Conservation (phyloP, 2,888 invertebrate genomes). For the Nemotelus pantherinus region DNA sequence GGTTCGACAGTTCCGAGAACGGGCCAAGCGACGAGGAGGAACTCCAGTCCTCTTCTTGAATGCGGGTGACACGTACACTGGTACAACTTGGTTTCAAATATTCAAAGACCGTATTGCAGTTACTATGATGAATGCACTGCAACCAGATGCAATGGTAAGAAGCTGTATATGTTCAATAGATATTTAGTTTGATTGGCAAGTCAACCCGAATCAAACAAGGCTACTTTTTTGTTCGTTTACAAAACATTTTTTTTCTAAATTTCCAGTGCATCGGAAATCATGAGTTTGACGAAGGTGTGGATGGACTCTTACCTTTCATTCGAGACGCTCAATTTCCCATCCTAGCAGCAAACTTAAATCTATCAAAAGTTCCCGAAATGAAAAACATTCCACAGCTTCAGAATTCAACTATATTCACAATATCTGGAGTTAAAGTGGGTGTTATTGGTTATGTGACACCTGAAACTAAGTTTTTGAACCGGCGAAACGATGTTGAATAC, state of each 20-base stretch:
- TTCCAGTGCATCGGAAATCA: conserved; percentile 90
- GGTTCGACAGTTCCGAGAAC: conserved; percentile 72
- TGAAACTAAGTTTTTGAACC: conserved; percentile 74
- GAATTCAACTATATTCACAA: conserved; percentile 73
- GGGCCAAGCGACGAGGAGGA: conserved; percentile 68
- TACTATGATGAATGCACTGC: conserved; percentile 80
- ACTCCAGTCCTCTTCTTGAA: conserved; percentile 82
- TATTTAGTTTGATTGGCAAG: too few relatives aligned
- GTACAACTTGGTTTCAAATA: conserved; percentile 86
- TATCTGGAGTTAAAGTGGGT: conserved; percentile 76
- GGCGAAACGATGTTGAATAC: conserved; percentile 68
- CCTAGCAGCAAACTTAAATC: conserved; percentile 80
- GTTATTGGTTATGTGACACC: conserved; percentile 88
- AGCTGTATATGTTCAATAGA: not conserved
- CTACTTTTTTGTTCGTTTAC: too few relatives aligned
- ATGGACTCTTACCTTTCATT: conserved; percentile 81
- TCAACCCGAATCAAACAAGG: too few relatives aligned
- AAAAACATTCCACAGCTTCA: conserved; percentile 64
- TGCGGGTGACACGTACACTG: conserved; percentile 92
- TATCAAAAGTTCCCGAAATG: conserved; percentile 72
- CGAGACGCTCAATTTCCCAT: conserved; percentile 76
- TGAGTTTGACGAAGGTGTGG: conserved; percentile 86
- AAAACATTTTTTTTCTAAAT: not conserved
- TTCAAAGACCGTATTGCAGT: conserved; percentile 84
- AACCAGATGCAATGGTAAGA: conserved; percentile 87